Evolutionary conservation across 1,140 invertebrate species (phyloP), one percentile per base, ranked within the genome.

Genomic region (Stegodyphus mimosarum): DNA sequence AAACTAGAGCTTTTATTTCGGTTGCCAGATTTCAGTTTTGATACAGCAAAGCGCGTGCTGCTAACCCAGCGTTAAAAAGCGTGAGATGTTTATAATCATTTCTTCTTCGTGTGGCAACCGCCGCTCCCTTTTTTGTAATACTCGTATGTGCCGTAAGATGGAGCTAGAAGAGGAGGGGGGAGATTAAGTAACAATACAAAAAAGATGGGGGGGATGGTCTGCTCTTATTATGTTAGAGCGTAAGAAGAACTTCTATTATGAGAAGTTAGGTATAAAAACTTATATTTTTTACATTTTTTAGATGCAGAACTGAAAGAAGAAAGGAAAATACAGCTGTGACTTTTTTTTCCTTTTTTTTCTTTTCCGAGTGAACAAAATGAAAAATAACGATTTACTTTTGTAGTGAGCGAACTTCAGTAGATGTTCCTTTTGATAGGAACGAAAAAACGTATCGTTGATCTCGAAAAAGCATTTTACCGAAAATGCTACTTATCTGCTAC

Each of bases 31-130:
- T 6, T n/a, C 53, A 6, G 13, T 17, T 33, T 69, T 15, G 70
- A 71, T 81, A 72, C n/a, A 49, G 67, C 33, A 79, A 70, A 33
- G 33, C 18, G 69, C 55, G 52, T 51, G 55, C 55, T 72, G 7
- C 33, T n/a, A 60, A 33, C 6, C 17, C 18, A 15, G 64, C 50
- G 49, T 70, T 80, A 71, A 33, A 71, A 78, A 80, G 48, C 69
- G 78, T 72, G 78, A 81, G 69, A 72, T 71, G 52, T 52, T 72
- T 72, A 81, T 81, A 81, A 81, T 81, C 78, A 81, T 81, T 81
- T 81, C 55, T 55, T 72, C 55, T 18, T 18, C 33, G 78, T 71
- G 67, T 73, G 71, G 80, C 71, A 83, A 1, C 55, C 51, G n/a
- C 50, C 33, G 60, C 33, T 48, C 48, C 70, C 64, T 9, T 66